Evolutionary conservation across 2,888 invertebrate genomes (phyloP).

Genomic region (Ariolimax columbianus): DNA sequence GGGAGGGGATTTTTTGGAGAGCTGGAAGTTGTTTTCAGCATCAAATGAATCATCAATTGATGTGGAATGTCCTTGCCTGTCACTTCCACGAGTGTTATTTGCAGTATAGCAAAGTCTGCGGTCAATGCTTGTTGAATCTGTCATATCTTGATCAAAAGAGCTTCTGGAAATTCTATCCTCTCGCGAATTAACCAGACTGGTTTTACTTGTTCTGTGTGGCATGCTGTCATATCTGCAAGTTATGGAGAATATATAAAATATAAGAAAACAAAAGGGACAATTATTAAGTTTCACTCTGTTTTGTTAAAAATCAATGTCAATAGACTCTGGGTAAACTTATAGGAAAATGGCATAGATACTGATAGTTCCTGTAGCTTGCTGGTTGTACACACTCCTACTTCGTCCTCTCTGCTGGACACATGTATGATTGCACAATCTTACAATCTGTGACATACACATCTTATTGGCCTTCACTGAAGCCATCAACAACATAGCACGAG

Average conservation of each 20-base stretch:
- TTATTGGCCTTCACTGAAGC: too few relatives aligned
- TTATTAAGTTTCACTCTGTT: too few relatives aligned
- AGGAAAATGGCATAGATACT: too few relatives aligned
- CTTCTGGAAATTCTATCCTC: background rate
- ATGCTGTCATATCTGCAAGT: constrained; percentile 31
- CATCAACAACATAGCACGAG: too few relatives aligned
- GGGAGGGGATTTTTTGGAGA: constrained; percentile 12
- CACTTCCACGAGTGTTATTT: constrained; percentile 26
- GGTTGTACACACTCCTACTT: too few relatives aligned
- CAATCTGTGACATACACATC: too few relatives aligned
- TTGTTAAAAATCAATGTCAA: too few relatives aligned
- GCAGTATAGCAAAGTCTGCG: constrained; percentile 27
- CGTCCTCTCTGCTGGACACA: too few relatives aligned
- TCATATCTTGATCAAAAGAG: background rate
- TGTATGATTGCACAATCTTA: too few relatives aligned
- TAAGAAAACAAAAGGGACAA: background rate
- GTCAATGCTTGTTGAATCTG: constrained; percentile 47
- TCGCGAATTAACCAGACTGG: background rate
- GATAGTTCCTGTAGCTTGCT: too few relatives aligned
- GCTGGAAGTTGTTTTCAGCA: constrained; percentile 1
- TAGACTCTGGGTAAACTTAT: too few relatives aligned
- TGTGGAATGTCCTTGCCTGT: constrained; percentile 37
- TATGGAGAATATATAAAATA: background rate
- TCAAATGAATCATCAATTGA: constrained; percentile 32
- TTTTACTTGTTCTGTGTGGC: background rate